Evolutionary conservation across 2,888 invertebrate species (phyloP).

Genomic region (Tolmerus cingulatus): DNA sequence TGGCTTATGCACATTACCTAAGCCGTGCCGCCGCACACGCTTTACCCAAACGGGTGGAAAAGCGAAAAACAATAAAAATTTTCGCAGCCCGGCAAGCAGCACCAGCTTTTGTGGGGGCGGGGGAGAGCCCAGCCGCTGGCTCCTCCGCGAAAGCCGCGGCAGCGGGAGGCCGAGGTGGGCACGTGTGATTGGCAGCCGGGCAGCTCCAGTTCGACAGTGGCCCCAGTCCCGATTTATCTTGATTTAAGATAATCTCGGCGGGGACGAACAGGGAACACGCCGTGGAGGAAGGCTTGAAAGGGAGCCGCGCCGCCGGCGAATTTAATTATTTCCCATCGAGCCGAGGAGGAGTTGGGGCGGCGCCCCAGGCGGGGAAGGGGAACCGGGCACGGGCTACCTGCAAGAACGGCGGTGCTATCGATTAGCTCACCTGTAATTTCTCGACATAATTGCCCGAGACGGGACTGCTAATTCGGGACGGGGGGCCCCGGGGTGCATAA

Average conservation of each 20-base stretch:
- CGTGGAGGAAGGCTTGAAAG: not conserved
- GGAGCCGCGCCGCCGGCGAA: not conserved
- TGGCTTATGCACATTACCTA: not conserved
- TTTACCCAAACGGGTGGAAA: not conserved
- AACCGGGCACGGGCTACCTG: not conserved
- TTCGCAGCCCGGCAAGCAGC: not conserved
- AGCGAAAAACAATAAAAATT: not conserved
- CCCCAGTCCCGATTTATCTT: not conserved
- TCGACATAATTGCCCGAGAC: not conserved
- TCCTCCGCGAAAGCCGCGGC: not conserved
- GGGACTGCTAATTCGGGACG: not conserved
- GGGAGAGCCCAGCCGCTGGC: not conserved
- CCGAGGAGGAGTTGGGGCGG: not conserved
- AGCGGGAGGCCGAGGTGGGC: not conserved
- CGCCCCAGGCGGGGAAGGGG: not conserved
- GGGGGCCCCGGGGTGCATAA: not conserved
- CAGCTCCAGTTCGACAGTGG: not conserved
- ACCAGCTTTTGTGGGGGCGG: not conserved
- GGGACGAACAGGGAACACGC: not conserved
- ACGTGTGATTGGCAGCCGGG: not conserved
- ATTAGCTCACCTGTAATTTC: slow-evolving; percentile 3
- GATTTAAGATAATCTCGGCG: not conserved
- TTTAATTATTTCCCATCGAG: not conserved
- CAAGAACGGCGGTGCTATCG: not conserved
- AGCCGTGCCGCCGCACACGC: not conserved